Conservation (phyloP, 2,113 vertebrate genomes). For the Lophura nycthemera region DNA sequence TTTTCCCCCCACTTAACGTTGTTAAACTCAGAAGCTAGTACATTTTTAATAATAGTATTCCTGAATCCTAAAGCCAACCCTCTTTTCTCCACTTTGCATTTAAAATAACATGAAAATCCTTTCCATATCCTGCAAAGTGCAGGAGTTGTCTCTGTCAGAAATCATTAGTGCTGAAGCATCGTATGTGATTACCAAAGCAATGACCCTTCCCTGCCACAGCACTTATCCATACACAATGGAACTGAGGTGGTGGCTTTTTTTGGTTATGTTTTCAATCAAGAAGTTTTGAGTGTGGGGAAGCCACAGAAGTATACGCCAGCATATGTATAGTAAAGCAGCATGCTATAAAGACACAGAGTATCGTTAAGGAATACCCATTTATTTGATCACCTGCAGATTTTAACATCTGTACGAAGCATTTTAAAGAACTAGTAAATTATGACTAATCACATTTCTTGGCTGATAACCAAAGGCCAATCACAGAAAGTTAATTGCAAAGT, state of each 20-base stretch:
- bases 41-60: neutral
- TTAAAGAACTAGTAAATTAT: conserved; percentile 38
- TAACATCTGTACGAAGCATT: neutral
- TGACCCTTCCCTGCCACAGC: neutral
- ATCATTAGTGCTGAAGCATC: neutral
- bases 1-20: too few species aligned
- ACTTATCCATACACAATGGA: neutral
- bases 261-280: neutral
- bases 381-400: neutral
- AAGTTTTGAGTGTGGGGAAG: neutral
- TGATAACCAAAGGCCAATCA: conserved; percentile 42
- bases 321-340: neutral
- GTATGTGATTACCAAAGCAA: neutral
- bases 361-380: neutral
- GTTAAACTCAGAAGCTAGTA: neutral
- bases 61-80: neutral
- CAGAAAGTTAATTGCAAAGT: conserved; percentile 55
- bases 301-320: neutral
- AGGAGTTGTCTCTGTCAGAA: neutral
- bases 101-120: neutral
- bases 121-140: neutral
- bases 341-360: neutral
- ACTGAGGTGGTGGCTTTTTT: neutral
- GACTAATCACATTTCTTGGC: conserved; percentile 47
- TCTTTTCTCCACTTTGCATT: neutral